Base-by-base conservation (phyloP, 2,797 vertebrate genomes). In the Eremophila alpestris region DNA sequence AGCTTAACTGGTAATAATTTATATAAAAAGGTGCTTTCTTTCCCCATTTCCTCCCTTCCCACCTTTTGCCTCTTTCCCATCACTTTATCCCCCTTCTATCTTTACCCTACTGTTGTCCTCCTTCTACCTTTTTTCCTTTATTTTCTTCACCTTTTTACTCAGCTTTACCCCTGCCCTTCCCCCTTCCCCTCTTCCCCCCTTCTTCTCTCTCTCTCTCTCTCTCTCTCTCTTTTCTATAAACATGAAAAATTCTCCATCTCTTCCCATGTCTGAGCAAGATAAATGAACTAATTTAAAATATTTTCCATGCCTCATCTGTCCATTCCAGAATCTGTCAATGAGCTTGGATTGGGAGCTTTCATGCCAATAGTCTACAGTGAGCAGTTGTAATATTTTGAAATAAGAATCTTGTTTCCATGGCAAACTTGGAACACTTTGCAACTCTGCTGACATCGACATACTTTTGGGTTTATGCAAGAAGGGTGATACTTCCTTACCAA, bases 281-380 rank as follows among this genome's bases (percentile, higher is more conserved):
- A 97, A 97, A 98, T 98, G 97, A 97, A 97, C 92, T 97, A 97
- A 98, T 97, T 98, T 97, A 94, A 97, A 98, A 97, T 96, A 97
- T 97, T 97, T 97, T 96, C 96, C 95, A 97, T 32, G 91, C 96
- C 94, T 98, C 97, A 97, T 98, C 97, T 97, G 97, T 98, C 96
- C 96, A 96, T 86, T 97, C 87, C 70, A 92, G 92, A 97, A 94
- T 91, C 96, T 98, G 97, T 97, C 97, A 96, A 27, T 96, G 95
- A 92, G 68, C 84, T 97, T 90, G 80, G 68, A 95, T 89, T 95
- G 93, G 92, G 65, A 94, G 90, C 74, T 94, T 96, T 97, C 60
- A 69, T 93, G 91, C 96, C 93, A 97, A 83, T 85, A 91, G 84
- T 91, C 74, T 59, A 73, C 81, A 96, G 91, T 81, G 22, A 60